Percentiles rank a stretch among this genome's conserved stretches.
Evolutionary conservation across 2,797 vertebrate genomes (phyloP).

Genomic region (Sebastes trivittatus): DNA sequence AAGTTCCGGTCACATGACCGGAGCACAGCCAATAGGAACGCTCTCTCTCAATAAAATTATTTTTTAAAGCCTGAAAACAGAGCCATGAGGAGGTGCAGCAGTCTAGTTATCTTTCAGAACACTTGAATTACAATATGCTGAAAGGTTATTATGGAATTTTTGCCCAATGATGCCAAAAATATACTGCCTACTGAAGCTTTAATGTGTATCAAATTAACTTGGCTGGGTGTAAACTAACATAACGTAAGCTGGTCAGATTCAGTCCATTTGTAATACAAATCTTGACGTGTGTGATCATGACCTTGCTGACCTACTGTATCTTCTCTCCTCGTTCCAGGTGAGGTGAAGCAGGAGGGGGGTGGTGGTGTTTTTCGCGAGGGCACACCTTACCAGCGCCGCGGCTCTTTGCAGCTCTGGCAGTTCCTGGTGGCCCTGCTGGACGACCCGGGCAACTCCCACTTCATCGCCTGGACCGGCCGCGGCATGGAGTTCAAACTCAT

Average conservation of each 20-base stretch:
- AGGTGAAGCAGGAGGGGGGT: constrained; percentile 91
- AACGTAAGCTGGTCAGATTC: neutral
- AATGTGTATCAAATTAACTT: neutral
- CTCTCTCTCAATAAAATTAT: too few species aligned
- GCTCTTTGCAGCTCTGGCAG: constrained; percentile 97
- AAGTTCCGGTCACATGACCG: too few species aligned
- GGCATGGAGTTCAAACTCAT: constrained; percentile 99
- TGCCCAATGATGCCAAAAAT: too few species aligned
- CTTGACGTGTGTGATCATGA: neutral
- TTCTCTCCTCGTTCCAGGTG: constrained; percentile 75
- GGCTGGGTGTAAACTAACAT: neutral
- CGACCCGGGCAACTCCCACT: constrained; percentile 92
- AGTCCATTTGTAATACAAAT: neutral
- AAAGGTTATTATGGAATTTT: accelerated
- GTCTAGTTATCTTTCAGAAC: too few species aligned
- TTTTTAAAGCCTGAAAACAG: too few species aligned
- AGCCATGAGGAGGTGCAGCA: too few species aligned
- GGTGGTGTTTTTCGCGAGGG: constrained; percentile 87
- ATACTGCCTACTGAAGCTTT: neutral
- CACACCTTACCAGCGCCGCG: constrained; percentile 94
- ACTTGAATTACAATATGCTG: too few species aligned
- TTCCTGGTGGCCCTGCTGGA: constrained; percentile 96
- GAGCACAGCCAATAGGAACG: too few species aligned
- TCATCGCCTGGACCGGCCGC: constrained; percentile 98
- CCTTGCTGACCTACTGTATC: neutral